Evolutionary conservation across 2,888 invertebrate species (phyloP).

Genomic region (Netelia virgata): DNA sequence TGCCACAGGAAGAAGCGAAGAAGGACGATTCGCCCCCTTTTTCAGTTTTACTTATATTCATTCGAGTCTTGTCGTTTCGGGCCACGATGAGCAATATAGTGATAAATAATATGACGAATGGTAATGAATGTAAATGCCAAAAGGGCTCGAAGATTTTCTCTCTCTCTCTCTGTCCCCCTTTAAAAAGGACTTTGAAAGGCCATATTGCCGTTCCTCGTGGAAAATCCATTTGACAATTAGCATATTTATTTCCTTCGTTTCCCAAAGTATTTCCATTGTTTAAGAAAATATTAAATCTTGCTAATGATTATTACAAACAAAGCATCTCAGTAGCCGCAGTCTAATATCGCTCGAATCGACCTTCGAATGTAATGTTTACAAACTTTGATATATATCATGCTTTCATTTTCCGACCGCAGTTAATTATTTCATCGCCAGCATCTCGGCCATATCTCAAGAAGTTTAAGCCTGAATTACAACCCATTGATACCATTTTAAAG

Average conservation of each 20-base stretch:
- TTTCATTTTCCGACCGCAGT: no score
- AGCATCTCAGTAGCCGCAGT: not conserved
- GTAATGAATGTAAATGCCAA: constrained; percentile 31
- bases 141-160: not conserved
- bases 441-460: no score
- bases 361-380: no score
- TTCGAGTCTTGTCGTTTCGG: not conserved
- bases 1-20: not conserved
- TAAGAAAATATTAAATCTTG: not conserved
- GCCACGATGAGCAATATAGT: not conserved
- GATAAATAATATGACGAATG: constrained; percentile 27
- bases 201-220: constrained; percentile 6
- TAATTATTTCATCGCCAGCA: no score
- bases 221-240: constrained; percentile 12
- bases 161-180: no score
- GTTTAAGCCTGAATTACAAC: no score
- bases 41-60: constrained; percentile 36
- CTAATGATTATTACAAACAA: not conserved
- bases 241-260: constrained; percentile 42
- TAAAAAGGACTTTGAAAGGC: constrained; percentile 15
- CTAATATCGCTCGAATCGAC: not conserved
- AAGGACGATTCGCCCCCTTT: not conserved
- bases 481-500: no score
- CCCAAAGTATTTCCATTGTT: constrained; percentile 6
- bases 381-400: no score